phyloP scores from a whole-genome alignment of 1,140 invertebrate species.

The Epicauta chinensis region DNA sequence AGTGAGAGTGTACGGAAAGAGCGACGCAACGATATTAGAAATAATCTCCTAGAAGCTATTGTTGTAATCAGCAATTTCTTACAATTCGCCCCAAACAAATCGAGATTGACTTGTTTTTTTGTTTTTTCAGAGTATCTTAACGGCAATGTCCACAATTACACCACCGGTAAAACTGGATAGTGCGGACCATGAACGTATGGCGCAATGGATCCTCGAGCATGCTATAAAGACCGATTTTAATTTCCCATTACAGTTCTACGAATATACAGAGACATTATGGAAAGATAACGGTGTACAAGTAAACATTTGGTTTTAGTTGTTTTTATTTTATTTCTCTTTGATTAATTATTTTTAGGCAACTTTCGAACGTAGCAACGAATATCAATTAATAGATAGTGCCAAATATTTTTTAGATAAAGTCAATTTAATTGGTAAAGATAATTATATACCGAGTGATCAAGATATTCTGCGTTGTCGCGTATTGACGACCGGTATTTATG shows the following conservation, averaged over 20 bases:
- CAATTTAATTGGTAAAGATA: conserved; percentile 48
- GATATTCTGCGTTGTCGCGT: conserved; percentile 63
- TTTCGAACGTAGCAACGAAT: conserved; percentile 66
- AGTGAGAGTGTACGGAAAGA: conserved; percentile 53
- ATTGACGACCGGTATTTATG: conserved; percentile 62
- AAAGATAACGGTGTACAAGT: conserved; percentile 61
- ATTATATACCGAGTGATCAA: conserved; percentile 59
- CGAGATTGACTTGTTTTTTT: too few relatives aligned
- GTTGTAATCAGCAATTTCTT: too few relatives aligned
- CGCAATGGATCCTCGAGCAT: conserved; percentile 13
- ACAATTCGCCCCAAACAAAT: too few relatives aligned
- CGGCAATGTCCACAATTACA: conserved; percentile 11
- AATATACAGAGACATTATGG: conserved; percentile 55
- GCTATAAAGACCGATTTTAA: conserved; percentile 10
- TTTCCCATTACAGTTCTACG: conserved; percentile 54
- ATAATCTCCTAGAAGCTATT: conserved; percentile 51
- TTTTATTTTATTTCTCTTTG: not conserved
- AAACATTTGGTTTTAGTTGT: too few relatives aligned
- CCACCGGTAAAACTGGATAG: conserved; percentile 10
- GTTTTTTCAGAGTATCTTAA: conserved; percentile 18
- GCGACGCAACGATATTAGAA: conserved; percentile 17
- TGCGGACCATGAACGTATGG: conserved; percentile 4
- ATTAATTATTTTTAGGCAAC: conserved; percentile 47
- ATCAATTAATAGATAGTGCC: conserved; percentile 71
- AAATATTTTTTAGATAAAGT: conserved; percentile 69